Conservation (phyloP, 2,797 vertebrate genomes). For the Menidia menidia region DNA sequence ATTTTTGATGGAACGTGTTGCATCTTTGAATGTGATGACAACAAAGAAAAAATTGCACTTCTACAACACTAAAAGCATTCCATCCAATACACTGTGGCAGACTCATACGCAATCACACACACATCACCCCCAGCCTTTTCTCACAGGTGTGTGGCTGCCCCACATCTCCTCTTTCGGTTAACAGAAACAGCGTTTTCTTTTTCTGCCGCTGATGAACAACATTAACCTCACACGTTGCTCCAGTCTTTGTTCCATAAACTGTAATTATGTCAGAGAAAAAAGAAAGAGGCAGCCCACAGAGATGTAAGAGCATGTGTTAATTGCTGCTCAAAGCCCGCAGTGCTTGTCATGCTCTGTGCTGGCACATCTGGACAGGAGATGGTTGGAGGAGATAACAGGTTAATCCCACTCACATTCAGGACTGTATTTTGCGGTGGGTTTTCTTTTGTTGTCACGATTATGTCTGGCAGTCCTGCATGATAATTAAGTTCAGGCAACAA, state of each 20-base stretch:
- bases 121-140: constrained; percentile 5
- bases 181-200: constrained; percentile 15
- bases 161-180: background rate
- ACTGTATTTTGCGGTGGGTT: constrained; percentile 22
- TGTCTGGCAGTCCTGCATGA: background rate
- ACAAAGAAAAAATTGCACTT: too few species aligned
- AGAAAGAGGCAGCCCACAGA: constrained; percentile 30
- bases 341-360: background rate
- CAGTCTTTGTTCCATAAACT: constrained; percentile 27
- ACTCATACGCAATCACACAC: background rate
- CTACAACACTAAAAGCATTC: too few species aligned
- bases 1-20: too few species aligned
- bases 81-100: background rate
- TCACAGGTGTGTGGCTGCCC: constrained; percentile 44
- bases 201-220: constrained; percentile 23
- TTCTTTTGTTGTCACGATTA: constrained; percentile 25
- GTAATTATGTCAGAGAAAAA: constrained; percentile 41
- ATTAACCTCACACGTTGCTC: constrained; percentile 51
- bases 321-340: constrained; percentile 30
- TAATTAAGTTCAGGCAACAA: constrained; percentile 20
- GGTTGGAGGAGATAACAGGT: constrained; percentile 17
- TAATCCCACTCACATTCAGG: constrained; percentile 23
- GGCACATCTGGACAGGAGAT: constrained; percentile 3
- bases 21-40: too few species aligned
- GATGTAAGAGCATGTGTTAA: constrained; percentile 32